Base-by-base conservation (phyloP, 2,888 invertebrate species). In the Drosophila greeni region DNA sequence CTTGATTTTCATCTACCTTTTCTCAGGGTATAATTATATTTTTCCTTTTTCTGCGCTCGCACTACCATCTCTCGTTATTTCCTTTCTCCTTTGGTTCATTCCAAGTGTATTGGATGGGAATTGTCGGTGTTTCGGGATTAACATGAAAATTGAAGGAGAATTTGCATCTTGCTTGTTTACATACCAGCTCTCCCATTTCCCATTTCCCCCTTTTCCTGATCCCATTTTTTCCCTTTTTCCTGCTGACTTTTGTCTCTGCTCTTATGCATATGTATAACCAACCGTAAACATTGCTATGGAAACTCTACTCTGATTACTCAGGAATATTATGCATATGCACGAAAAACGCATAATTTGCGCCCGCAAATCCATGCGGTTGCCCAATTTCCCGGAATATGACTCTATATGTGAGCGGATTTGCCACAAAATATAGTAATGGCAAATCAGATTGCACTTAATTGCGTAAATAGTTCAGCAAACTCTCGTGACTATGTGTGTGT, bases 101-200 rank as follows among this genome's bases (percentile, higher is more conserved):
- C 51, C 8, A 66, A 83, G 49, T 64, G 48, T 65, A 61, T 75
- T 66, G 68, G 57, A 68, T 74, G 56, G 53, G 72, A 76, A 72
- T 75, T 76, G 76, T 70, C 43, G 66, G 40, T 56, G 47, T 78
- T 70, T 64, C 73, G 62, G 72, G 71, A 81, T 81, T 75, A 70
- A 73, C 76, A 64, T 68, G 59, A 67, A 67, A 77, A 74, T 81
- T 81, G 67, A 70, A 70, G 70, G 62, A 20, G 72, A 66, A 71
- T 76, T 77, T 52, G 69, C 82, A 58, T 45, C 66, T 75, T 66
- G 67, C 68, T 72, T 84, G 69, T 66, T 73, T 78, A 72, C 74
- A 66, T 29, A 26, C 26, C 36, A 9, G 37, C 47, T 49, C 47
- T 47, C 47, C 26, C 31, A 58, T 49, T 49, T 47, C 47, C 26